Conservation (phyloP, 2,113 vertebrate genomes). For the Glaucomys volans region DNA sequence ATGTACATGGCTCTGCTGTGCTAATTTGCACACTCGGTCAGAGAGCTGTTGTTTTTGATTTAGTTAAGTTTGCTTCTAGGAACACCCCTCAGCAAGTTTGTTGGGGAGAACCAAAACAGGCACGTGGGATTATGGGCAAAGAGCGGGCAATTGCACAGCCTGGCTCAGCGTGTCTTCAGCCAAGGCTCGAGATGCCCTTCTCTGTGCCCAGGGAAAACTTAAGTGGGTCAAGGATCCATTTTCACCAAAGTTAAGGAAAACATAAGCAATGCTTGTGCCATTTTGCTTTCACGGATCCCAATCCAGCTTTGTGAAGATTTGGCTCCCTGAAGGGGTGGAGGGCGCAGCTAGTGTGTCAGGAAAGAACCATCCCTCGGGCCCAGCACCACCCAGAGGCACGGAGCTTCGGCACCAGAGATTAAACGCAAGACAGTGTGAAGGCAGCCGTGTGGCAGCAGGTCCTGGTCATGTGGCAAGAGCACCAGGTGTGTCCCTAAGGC, state of each 20-base stretch:
- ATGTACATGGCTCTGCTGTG: background rate
- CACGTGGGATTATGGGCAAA: background rate
- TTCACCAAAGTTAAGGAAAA: constrained; percentile 13
- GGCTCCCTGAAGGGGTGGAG: background rate
- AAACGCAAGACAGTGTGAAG: background rate
- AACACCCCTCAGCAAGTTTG: background rate
- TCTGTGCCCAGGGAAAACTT: background rate
- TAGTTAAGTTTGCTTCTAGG: background rate
- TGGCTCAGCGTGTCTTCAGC: background rate
- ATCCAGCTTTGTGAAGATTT: background rate
- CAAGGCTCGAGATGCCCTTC: background rate
- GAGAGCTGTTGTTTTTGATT: constrained; percentile 28
- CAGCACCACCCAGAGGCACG: background rate
- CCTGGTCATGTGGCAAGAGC: accelerated
- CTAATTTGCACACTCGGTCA: background rate
- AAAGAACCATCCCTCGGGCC: too few relatives aligned
- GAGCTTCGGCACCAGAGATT: background rate
- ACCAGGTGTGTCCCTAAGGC: background rate
- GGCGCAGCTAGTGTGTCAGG: background rate
- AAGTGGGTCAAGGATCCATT: background rate
- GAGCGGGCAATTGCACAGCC: background rate
- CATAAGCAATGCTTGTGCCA: background rate
- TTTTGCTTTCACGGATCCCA: background rate
- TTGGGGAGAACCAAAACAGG: background rate
- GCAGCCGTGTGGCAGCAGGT: background rate